Base-by-base conservation (phyloP, 2,888 invertebrate species). In the Girardia tigrina region DNA sequence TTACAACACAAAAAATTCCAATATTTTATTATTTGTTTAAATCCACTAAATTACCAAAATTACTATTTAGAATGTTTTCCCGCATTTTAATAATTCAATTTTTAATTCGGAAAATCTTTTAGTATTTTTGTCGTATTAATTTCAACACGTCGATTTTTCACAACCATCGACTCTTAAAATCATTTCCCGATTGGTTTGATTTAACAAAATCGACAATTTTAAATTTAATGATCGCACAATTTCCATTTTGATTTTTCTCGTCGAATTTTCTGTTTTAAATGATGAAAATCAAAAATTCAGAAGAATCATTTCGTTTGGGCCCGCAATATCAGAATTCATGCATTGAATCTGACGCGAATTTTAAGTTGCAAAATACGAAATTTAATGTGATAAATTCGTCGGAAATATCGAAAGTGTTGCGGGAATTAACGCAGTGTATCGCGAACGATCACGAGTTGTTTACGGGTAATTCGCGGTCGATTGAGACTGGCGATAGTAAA, bases 381-480 rank as follows among this genome's bases (percentile, higher is more conserved):
- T 56, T 56, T n/a, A 56, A 56, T 16, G 56, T 56, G 4, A 56
- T 56, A 12, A n/a, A 56, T 56, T 56, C 56, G 23, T 56, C 56
- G n/a, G 56, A 56, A 56, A 56, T 56, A 56, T 56, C 56, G 56
- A 56, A 56, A 56, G 56, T 56, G n/a, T 56, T 56, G n/a, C 56
- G 56, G 4, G 56, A 56, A 56, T 56, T 56, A n/a, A 56, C 56
- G 4, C 56, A 56, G n/a, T 56, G 56, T 16, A 56, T 56, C 23
- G 56, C 56, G 23, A 56, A 56, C 23, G 56, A 56, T 16, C 56
- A n/a, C 56, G 56, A 56, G n/a, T 20, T 56, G 23, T 56, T 56
- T 56, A 20, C 56, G 4, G 20, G 23, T 23, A 56, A 56, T 56
- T 36, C 36, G 12, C n/a, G 23, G 23, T 23, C n/a, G 23, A 20